phyloP scores from a whole-genome alignment of 2,797 vertebrate species.

The Pagetopsis macropterus region DNA sequence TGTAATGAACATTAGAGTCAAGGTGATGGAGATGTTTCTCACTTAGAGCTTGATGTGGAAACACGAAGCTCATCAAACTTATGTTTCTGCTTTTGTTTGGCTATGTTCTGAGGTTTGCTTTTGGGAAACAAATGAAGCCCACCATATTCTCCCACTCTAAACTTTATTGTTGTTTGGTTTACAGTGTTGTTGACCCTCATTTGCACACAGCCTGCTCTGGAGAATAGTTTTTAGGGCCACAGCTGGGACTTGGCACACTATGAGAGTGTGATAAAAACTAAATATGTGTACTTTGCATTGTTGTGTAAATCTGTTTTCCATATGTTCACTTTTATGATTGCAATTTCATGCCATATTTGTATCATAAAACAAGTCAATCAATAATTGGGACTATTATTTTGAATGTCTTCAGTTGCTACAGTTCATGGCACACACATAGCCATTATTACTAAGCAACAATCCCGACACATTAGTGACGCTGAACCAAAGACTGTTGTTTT shows the following conservation, averaged over 20 bases:
- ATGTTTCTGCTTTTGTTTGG: no score
- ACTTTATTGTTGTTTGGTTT: slow-evolving; percentile 39
- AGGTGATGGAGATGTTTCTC: slow-evolving; percentile 20
- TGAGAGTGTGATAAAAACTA: slow-evolving; percentile 25
- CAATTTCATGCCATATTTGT: background rate
- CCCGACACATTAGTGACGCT: no score
- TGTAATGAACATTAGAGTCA: slow-evolving; percentile 32
- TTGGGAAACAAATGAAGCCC: background rate
- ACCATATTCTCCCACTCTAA: background rate
- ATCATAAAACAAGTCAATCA: background rate
- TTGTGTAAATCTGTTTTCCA: background rate
- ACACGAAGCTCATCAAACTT: background rate
- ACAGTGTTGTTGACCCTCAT: slow-evolving; percentile 52
- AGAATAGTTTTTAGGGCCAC: slow-evolving; percentile 34
- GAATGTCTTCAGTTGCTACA: background rate
- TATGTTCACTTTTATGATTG: slow-evolving; percentile 12
- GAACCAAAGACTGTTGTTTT: no score
- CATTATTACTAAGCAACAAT: background rate
- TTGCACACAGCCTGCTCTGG: slow-evolving; percentile 31
- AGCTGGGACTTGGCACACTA: slow-evolving; percentile 18
- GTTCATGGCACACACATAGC: background rate
- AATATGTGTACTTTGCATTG: slow-evolving; percentile 1
- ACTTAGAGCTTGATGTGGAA: background rate
- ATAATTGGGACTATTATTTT: background rate
- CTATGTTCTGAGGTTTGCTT: background rate